Conservation (phyloP, 2,888 invertebrate species). For the Cryptus armator region DNA sequence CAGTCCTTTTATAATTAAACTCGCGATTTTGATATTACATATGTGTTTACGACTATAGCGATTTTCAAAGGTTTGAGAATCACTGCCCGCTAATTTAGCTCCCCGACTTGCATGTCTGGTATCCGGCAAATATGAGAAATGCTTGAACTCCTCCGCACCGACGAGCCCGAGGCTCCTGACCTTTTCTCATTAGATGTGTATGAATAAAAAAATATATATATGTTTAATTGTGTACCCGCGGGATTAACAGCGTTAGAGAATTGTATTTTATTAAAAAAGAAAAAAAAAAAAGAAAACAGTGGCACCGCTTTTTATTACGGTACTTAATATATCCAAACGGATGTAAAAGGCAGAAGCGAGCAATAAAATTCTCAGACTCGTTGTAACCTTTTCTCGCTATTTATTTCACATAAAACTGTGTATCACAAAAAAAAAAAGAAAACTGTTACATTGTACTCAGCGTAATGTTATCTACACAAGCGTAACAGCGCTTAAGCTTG, state of each 20-base stretch:
- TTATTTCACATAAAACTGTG: conserved; percentile 34
- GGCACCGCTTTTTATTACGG: conserved; percentile 48
- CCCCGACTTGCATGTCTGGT: conserved; percentile 70
- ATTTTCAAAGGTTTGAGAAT: conserved; percentile 67
- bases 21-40: neutral
- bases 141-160: conserved; percentile 64
- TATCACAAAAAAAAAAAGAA: conserved; percentile 43
- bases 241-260: conserved; percentile 47
- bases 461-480: neutral
- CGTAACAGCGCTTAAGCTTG: conserved; percentile 3
- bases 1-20: too few relatives aligned
- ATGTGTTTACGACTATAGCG: conserved; percentile 16
- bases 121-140: conserved; percentile 72
- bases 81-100: conserved; percentile 72
- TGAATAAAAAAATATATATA: conserved; percentile 53
- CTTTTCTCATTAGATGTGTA: conserved; percentile 60
- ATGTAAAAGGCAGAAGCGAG: conserved; percentile 15
- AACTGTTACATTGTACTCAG: conserved; percentile 39
- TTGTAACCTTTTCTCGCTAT: conserved; percentile 30
- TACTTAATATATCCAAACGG: conserved; percentile 19
- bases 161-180: conserved; percentile 68
- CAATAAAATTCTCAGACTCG: conserved; percentile 35
- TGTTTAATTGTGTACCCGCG: conserved; percentile 53
- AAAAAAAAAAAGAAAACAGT: conserved; percentile 28
- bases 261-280: conserved; percentile 49